Conservation (phyloP, 2,797 vertebrate species). For the Prionace glauca region DNA sequence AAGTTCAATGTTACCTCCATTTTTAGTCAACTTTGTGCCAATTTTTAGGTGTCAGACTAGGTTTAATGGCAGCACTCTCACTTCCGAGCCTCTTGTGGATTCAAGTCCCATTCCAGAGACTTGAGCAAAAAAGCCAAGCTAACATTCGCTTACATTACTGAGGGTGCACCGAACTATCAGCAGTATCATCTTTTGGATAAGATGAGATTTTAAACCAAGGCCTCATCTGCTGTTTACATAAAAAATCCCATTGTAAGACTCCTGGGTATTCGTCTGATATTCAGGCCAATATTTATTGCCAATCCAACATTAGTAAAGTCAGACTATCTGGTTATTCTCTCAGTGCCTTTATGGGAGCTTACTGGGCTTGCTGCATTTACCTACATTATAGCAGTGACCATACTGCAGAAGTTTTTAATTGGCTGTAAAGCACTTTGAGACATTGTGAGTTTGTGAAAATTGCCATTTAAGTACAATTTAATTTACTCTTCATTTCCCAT, state of each 20-base stretch:
- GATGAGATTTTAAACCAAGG: neutral
- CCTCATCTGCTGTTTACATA: neutral
- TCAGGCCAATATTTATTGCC: neutral
- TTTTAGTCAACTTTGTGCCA: neutral
- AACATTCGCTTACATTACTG: neutral
- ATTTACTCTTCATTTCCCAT: neutral
- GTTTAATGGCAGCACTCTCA: neutral
- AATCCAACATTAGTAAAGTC: neutral
- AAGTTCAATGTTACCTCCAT: neutral
- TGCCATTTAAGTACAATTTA: neutral
- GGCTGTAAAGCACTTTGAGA: neutral
- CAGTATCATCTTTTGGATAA: neutral
- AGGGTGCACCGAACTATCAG: neutral
- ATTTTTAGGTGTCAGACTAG: neutral
- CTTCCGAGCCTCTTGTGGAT: neutral
- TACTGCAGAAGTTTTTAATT: neutral
- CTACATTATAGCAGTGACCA: neutral
- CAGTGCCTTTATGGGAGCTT: neutral
- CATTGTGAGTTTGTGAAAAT: neutral
- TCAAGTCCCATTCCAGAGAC: neutral
- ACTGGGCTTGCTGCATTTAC: neutral
- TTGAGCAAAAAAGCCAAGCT: neutral
- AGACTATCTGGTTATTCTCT: neutral
- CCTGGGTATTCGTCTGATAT: neutral
- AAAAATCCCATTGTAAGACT: neutral